Evolutionary conservation across 2,888 invertebrate species (phyloP).

Genomic region (Steromphala cineraria): DNA sequence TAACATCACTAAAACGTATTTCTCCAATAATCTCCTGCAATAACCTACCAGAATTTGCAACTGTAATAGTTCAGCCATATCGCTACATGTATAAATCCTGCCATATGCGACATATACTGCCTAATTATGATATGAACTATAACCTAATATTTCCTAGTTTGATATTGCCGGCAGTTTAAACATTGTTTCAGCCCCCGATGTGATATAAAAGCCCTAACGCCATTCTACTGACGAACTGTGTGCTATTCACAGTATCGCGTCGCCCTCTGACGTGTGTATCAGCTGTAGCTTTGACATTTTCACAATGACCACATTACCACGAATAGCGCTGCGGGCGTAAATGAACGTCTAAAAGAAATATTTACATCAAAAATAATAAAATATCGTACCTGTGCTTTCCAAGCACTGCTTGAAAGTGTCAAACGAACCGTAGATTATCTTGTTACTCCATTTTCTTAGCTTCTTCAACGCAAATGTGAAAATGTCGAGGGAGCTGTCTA

Average conservation of each 20-base stretch:
- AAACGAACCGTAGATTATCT: neutral
- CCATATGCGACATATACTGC: too few relatives aligned
- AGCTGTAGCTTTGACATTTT: neutral
- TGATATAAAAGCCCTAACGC: neutral
- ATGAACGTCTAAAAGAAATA: neutral
- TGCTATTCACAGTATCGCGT: neutral
- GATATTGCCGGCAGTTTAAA: too few relatives aligned
- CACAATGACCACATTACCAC: neutral
- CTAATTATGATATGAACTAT: too few relatives aligned
- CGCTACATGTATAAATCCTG: too few relatives aligned
- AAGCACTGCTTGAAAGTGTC: slow-evolving; percentile 1
- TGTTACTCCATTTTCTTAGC: neutral
- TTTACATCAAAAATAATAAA: neutral
- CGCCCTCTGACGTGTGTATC: neutral
- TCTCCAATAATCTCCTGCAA: too few relatives aligned
- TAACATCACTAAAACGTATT: too few relatives aligned
- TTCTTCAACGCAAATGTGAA: neutral
- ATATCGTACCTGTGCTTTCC: neutral
- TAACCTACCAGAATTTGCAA: too few relatives aligned
- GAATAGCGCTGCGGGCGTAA: neutral
- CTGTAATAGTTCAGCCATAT: too few relatives aligned
- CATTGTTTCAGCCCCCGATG: neutral
- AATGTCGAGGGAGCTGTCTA: neutral
- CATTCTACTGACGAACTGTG: neutral
- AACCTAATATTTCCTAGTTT: too few relatives aligned